These are phyloP conservation scores for Mionectes olivaceus DNA, from an alignment of 2,797 vertebrate species.

Conservation along the genomic window DNA sequence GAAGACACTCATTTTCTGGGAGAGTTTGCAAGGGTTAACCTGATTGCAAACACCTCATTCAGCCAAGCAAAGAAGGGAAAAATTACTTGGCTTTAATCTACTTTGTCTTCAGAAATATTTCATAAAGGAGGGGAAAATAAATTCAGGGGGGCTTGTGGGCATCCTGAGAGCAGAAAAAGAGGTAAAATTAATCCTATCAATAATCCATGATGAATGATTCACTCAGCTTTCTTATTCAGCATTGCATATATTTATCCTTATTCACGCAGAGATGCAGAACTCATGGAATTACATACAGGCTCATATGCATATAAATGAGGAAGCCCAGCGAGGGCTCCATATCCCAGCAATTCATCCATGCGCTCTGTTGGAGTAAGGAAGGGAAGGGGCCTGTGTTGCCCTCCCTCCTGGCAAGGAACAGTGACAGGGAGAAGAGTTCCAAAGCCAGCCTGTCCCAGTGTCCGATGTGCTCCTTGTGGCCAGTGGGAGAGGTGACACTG, in stretches of 20 bases:
- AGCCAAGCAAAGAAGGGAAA: not conserved
- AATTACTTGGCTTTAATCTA: not conserved
- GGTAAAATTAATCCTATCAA: constrained; percentile 44
- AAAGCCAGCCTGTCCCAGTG: not conserved
- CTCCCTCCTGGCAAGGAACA: no score
- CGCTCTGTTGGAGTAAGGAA: not conserved
- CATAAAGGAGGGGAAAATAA: not conserved
- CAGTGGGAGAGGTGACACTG: not conserved
- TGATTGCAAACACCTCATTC: not conserved
- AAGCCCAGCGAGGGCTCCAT: not conserved
- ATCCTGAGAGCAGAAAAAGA: constrained; percentile 30
- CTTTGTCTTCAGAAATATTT: not conserved
- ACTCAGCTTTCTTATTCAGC: constrained; percentile 32
- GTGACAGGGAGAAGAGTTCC: not conserved
- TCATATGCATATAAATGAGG: constrained; percentile 15
- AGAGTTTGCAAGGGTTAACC: not conserved
- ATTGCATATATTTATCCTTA: not conserved
- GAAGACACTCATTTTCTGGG: not conserved
- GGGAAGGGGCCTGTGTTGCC: not conserved
- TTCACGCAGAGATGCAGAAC: not conserved
- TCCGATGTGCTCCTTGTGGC: not conserved
- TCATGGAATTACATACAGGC: not conserved
- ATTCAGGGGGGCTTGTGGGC: not conserved
- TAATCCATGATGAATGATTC: constrained; percentile 50
- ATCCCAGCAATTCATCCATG: not conserved